These are phyloP conservation scores for Chirona hameri DNA, from an alignment of 2,888 invertebrate genomes.

Conservation along the genomic window DNA sequence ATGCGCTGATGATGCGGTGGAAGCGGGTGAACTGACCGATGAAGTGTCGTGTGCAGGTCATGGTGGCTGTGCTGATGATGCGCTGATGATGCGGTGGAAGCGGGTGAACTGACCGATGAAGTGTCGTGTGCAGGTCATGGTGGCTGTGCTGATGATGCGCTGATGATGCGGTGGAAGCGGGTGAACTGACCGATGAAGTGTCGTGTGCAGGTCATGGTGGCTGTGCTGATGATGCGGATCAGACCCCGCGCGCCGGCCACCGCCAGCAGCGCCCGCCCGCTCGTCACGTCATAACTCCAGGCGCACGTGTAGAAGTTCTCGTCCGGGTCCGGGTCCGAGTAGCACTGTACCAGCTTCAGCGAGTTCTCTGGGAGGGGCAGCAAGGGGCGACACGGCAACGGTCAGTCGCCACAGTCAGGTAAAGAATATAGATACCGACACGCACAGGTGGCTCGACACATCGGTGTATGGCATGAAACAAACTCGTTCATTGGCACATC, in stretches of 20 bases:
- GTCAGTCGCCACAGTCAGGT: too few relatives aligned
- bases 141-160: too few relatives aligned
- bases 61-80: slow-evolving; percentile 76
- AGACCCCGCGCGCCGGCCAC: slow-evolving; percentile 90
- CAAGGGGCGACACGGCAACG: slow-evolving; percentile 66
- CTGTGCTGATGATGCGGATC: slow-evolving; percentile 79
- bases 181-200: slow-evolving; percentile 63
- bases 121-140: too few relatives aligned
- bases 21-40: slow-evolving; percentile 52
- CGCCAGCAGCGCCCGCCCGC: slow-evolving; percentile 75
- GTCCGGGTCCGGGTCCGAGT: slow-evolving; percentile 60
- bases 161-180: too few relatives aligned
- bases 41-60: slow-evolving; percentile 79
- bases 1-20: too few relatives aligned
- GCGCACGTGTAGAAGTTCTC: slow-evolving; percentile 96
- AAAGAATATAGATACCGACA: too few relatives aligned
- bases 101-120: too few relatives aligned
- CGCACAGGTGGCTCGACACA: too few relatives aligned
- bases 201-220: slow-evolving; percentile 75
- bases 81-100: too few relatives aligned
- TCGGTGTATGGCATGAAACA: too few relatives aligned
- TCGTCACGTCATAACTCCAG: slow-evolving; percentile 84
- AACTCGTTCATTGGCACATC: too few relatives aligned
- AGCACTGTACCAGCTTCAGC: slow-evolving; percentile 80
- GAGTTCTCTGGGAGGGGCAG: slow-evolving; percentile 57